Conservation (phyloP, 2,888 invertebrate species). For the Trypoxylon attenuatum region DNA sequence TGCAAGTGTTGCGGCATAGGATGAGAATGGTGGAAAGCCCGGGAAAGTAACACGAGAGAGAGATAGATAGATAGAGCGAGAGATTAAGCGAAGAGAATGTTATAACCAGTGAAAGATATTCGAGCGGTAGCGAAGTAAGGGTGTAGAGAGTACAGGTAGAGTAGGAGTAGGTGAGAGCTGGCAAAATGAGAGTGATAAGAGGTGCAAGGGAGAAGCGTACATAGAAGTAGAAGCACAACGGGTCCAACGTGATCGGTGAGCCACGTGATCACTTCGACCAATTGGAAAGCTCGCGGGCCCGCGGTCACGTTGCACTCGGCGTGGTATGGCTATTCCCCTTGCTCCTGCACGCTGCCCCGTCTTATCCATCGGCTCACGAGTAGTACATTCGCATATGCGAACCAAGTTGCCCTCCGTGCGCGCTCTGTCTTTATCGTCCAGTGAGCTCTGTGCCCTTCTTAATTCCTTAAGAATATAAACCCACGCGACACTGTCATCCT, state of each 20-base stretch:
- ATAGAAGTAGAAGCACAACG: conserved; percentile 55
- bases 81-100: background rate
- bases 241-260: conserved; percentile 67
- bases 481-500: background rate
- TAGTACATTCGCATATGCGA: conserved; percentile 48
- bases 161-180: background rate
- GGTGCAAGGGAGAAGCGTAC: conserved; percentile 1
- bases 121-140: too few species aligned
- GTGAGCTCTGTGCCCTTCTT: background rate
- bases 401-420: conserved; percentile 21
- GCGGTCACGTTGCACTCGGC: conserved; percentile 80
- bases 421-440: conserved; percentile 1
- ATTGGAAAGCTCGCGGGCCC: conserved; percentile 56
- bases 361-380: conserved; percentile 19
- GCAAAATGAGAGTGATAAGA: background rate
- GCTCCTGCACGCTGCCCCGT: conserved; percentile 42
- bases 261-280: conserved; percentile 64
- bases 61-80: background rate
- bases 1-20: background rate
- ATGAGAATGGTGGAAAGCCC: background rate
- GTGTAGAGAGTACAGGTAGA: too few species aligned
- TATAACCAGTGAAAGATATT: too few species aligned
- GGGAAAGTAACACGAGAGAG: background rate
- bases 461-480: background rate
- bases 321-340: conserved; percentile 71